phyloP scores from a whole-genome alignment of 1,140 invertebrate species.

The Araneus ventricosus region DNA sequence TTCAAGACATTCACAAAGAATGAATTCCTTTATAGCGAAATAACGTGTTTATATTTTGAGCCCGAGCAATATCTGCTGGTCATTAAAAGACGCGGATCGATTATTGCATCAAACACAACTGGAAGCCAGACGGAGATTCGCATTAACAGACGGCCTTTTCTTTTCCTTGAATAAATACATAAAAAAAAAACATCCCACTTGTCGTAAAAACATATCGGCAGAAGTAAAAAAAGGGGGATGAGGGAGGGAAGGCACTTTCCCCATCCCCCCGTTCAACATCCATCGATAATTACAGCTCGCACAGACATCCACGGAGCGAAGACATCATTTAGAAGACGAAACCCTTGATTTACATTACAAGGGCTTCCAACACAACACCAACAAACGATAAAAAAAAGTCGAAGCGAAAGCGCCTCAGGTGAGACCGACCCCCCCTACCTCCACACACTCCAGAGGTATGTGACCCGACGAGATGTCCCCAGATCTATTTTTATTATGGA shows the following conservation, averaged over 20 bases:
- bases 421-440: not conserved
- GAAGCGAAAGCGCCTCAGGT: constrained; percentile 23
- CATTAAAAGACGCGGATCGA: no score
- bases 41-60: no score
- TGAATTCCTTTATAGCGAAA: no score
- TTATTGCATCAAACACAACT: no score
- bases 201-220: not conserved
- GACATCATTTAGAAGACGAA: constrained; percentile 47
- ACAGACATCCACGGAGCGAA: not conserved
- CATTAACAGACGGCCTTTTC: not conserved
- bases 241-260: no score
- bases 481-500: constrained; percentile 14
- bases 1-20: no score
- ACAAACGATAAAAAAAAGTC: not conserved
- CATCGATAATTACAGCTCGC: constrained; percentile 51
- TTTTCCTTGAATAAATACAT: not conserved
- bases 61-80: no score
- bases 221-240: not conserved
- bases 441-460: constrained; percentile 14
- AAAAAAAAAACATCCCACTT: not conserved
- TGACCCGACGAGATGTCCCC: constrained; percentile 38
- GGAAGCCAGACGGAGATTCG: no score
- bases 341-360: constrained; percentile 62
- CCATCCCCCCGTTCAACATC: not conserved
- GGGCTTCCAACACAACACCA: constrained; percentile 12